Evolutionary conservation across 2,113 vertebrate genomes (phyloP), one percentile per base, ranked within the genome.

Genomic region (Eulacestoma nigropectus): DNA sequence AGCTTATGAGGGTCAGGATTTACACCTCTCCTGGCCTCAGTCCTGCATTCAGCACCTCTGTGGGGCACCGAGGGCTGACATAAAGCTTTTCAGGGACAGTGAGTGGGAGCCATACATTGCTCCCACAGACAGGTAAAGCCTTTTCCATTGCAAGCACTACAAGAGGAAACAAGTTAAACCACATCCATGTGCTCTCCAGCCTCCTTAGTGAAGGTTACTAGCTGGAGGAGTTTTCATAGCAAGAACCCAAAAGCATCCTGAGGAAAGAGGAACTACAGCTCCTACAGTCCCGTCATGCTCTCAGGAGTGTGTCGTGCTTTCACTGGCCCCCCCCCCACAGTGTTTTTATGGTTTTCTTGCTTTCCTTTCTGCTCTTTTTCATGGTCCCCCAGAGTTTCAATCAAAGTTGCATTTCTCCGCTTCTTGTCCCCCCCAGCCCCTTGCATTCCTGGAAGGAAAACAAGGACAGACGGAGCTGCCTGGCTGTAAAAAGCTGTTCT

Each of bases 401-500:
- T 96, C 88, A 67, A 93, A 85, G 92, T 56, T 65, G 47, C 55
- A 70, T 62, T 96, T 92, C 49, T 73, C 33, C 2, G 4, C 62
- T 93, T 87, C 90, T 87, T 1, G 0, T 41, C 35, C 57, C 41
- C 64, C 62, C 57, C 84, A 90, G 26, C 55, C 57, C 33, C 27
- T 76, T 65, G 65, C 77, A 63, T 63, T 94, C 89, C 89, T 95
- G 87, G 87, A 95, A 95, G 67, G 21, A 82, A 96, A 96, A 74
- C 68, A 93, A 90, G 93, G 89, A 75, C 91, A 93, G 73, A 52
- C 0, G 1, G 89, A 89, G 69, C 53, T 84, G 84, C 72, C 62
- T 87, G 84, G 67, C 93, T 1, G 2, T 90, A 96, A 97, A 97
- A 96, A 95, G 59, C 82, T 82, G 76, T 72, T 95, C 85, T 92